Evolutionary conservation across 1,140 invertebrate genomes (phyloP).

Genomic region (Theocolax elegans): DNA sequence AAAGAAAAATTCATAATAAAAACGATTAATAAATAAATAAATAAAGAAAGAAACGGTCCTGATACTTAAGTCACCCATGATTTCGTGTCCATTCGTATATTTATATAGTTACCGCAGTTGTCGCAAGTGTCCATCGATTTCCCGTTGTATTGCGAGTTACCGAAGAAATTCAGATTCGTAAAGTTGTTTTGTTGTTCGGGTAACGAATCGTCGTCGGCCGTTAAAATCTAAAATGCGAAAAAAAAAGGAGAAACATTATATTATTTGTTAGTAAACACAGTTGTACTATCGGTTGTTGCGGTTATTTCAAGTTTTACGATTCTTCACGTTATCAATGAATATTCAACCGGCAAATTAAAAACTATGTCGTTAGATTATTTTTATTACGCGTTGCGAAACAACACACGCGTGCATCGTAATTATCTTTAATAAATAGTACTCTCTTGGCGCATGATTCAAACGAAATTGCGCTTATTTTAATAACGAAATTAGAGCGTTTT

Average conservation of each 20-base stretch:
- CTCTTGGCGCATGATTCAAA: too few relatives aligned
- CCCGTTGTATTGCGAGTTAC: conserved; percentile 43
- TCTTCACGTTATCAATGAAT: conserved; percentile 16
- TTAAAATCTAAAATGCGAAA: conserved; percentile 18
- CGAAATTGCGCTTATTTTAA: too few relatives aligned
- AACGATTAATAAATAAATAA: too few relatives aligned
- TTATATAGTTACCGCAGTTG: conserved; percentile 58
- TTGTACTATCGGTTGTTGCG: neutral
- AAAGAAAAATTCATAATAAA: too few relatives aligned
- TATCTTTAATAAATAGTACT: too few relatives aligned
- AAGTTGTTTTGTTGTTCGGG: conserved; percentile 46
- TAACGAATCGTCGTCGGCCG: conserved; percentile 15
- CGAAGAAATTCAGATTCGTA: conserved; percentile 44
- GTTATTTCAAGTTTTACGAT: too few relatives aligned
- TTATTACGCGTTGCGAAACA: neutral
- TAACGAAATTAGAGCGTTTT: too few relatives aligned
- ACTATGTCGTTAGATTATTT: neutral
- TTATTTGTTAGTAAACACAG: conserved; percentile 1
- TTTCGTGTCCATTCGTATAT: neutral
- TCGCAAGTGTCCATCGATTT: conserved; percentile 55
- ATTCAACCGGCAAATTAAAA: neutral
- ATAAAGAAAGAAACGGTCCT: neutral
- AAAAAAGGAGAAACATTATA: neutral
- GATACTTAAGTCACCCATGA: neutral
- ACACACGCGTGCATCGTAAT: too few relatives aligned